Conservation (phyloP, 2,888 invertebrate genomes). For the Siphonodentalium dalli region DNA sequence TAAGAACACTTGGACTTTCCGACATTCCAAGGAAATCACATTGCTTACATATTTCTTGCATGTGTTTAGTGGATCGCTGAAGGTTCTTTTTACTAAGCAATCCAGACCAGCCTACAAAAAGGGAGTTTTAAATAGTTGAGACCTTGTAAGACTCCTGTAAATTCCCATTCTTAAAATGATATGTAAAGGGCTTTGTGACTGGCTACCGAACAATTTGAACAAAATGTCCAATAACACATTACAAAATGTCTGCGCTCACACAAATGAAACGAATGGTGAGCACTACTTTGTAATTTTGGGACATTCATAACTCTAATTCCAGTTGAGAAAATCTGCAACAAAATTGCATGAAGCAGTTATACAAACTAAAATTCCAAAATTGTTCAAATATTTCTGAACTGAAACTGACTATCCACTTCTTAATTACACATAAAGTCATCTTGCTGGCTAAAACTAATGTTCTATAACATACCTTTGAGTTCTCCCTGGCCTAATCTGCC, state of each 20-base stretch:
- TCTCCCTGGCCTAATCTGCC: constrained; percentile 98
- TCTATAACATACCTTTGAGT: constrained; percentile 79
- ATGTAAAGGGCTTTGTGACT: no score
- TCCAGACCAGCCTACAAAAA: constrained; percentile 83
- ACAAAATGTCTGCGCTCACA: no score
- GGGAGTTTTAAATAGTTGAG: not conserved
- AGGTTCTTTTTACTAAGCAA: constrained; percentile 90
- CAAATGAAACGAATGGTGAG: no score
- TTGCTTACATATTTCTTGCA: constrained; percentile 90
- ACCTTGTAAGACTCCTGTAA: constrained; percentile 75
- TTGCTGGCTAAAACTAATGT: not conserved
- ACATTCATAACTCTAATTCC: no score
- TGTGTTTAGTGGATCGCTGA: constrained; percentile 82
- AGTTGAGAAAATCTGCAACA: no score
- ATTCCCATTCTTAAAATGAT: no score
- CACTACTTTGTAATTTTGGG: no score
- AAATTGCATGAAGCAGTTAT: no score
- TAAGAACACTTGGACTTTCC: constrained; percentile 89
- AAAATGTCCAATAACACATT: no score
- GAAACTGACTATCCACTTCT: not conserved
- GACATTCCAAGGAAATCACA: constrained; percentile 80
- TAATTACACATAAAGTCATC: no score
- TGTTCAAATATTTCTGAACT: not conserved
- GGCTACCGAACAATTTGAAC: no score
- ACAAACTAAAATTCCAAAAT: not conserved